A percentile compares a stretch with the other conserved stretches of the same genome.
Conservation (phyloP, 1,140 invertebrate species). For the Choristoneura fumiferana region DNA sequence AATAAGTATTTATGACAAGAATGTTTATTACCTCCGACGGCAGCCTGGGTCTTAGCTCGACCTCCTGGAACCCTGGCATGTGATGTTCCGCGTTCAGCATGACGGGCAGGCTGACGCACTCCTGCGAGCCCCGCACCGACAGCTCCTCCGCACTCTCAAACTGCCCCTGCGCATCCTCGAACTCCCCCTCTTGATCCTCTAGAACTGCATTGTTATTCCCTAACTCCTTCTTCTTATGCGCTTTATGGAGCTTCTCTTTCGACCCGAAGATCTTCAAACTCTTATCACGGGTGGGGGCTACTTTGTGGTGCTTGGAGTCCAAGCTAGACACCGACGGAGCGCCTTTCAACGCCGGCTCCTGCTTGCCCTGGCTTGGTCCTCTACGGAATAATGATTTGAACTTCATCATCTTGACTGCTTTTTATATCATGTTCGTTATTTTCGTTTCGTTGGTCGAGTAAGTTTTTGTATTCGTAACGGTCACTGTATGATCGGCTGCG, state of each 20-base stretch:
- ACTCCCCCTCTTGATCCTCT: slow-evolving; percentile 57
- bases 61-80: slow-evolving; percentile 69
- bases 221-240: slow-evolving; percentile 68
- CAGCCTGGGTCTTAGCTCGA: slow-evolving; percentile 58
- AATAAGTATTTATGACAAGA: no score
- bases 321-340: slow-evolving; percentile 77
- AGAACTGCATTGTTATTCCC: slow-evolving; percentile 69
- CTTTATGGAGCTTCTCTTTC: slow-evolving; percentile 74
- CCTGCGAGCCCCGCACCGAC: slow-evolving; percentile 63
- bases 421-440: slow-evolving; percentile 60
- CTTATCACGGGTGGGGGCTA: slow-evolving; percentile 74
- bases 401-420: slow-evolving; percentile 85
- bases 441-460: slow-evolving; percentile 56
- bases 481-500: slow-evolving; percentile 37
- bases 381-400: slow-evolving; percentile 90
- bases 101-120: slow-evolving; percentile 70
- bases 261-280: slow-evolving; percentile 71
- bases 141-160: slow-evolving; percentile 68
- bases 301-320: slow-evolving; percentile 78
- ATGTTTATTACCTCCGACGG: slow-evolving; percentile 63
- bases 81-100: slow-evolving; percentile 58
- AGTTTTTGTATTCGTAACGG: slow-evolving; percentile 37
- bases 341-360: slow-evolving; percentile 65
- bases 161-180: slow-evolving; percentile 47
- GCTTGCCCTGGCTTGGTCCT: slow-evolving; percentile 80